Evolutionary conservation across 1,140 invertebrate species (phyloP).

Genomic region (Bombyx mori): ASM3026992v2 NC_085120.1:1967001-1967500

Average conservation of each 20-base stretch:
- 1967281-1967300: conserved; percentile 20
- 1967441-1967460: conserved; percentile 7
- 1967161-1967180: conserved; percentile 1
- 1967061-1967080: conserved; percentile 8
- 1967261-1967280: conserved; percentile 14
- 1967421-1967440: conserved; percentile 7
- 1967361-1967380: conserved; percentile 12
- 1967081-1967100: background rate
- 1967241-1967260: conserved; percentile 14
- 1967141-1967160: conserved; percentile 7
- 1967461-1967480: conserved; percentile 9
- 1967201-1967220: background rate
- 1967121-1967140: conserved; percentile 9
- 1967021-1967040: conserved; percentile 10
- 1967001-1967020: conserved; percentile 13
- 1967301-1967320: conserved; percentile 12
- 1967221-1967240: conserved; percentile 7
- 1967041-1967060: conserved; percentile 7
- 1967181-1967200: background rate
- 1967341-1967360: conserved; percentile 7
- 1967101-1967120: conserved; percentile 2
- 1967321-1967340: conserved; percentile 10
- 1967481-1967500: conserved; percentile 14
- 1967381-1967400: conserved; percentile 5
- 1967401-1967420: conserved; percentile 5